Percentiles rank a stretch among this genome's conserved stretches.
Conservation (phyloP, 1,140 invertebrate species). For the Sipha flava region DNA sequence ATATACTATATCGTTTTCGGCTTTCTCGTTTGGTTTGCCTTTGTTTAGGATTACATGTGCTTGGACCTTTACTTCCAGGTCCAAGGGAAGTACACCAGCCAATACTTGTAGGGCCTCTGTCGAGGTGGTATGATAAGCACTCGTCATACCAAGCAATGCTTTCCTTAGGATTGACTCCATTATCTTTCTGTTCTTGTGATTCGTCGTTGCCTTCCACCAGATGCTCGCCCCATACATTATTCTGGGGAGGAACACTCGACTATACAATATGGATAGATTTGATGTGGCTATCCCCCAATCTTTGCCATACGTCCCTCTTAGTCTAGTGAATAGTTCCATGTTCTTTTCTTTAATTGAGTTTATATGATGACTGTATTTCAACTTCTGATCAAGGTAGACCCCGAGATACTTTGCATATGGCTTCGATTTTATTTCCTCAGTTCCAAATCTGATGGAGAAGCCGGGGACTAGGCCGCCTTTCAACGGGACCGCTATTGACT, state of each 20-base stretch:
- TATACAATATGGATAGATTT: not conserved
- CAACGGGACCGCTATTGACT: no score
- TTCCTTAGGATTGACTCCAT: not conserved
- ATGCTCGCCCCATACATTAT: no score
- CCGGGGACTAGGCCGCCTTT: no score
- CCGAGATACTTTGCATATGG: not conserved
- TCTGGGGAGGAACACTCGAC: no score
- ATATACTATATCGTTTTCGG: no score
- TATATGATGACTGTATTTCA: no score
- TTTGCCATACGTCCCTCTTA: not conserved
- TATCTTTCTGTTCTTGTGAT: no score
- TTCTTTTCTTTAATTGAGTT: not conserved
- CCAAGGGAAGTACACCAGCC: not conserved
- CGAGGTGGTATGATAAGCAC: not conserved
- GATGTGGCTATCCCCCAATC: not conserved
- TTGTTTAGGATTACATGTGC: no score
- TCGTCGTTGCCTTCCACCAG: no score
- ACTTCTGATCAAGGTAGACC: not conserved
- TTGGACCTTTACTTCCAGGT: not conserved
- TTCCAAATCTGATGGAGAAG: no score
- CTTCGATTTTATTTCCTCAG: no score
- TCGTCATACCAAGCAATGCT: not conserved
- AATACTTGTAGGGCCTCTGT: not conserved
- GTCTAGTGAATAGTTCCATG: not conserved
- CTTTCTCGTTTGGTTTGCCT: no score